Evolutionary conservation across 2,797 vertebrate genomes (phyloP), one percentile per base, ranked within the genome.

Genomic region (Takifugu ocellatus): DNA sequence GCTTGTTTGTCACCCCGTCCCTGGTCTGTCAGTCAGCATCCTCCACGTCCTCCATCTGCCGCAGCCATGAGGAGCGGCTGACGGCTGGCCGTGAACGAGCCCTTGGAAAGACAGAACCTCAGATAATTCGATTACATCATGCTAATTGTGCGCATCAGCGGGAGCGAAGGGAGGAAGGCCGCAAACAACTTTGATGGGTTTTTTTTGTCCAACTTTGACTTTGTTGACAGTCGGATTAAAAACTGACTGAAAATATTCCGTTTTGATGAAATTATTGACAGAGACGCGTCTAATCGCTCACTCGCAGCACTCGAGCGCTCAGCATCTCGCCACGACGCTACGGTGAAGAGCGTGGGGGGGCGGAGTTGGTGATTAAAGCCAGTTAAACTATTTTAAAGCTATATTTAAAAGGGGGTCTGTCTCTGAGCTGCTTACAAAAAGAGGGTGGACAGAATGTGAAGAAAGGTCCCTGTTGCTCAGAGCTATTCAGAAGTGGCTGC

Each of bases 1-100:
- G 75, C 70, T 70, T 82, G 80, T 86, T 87, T 84, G 84, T 88
- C 81, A 83, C 62, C 47, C 49, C 56, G 85, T 77, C 83, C 86
- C 82, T 83, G 82, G 79, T 66, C 82, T 83, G 85, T 84, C 88
- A 84, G 69, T 88, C 79, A 79, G 55, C 57, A 71, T 74, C 47
- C 64, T 62, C 59, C 46, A 52, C 66, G 70, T 70, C 67, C 74
- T 78, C 70, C 51, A 56, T 75, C 68, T 66, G 63, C 70, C 63
- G 64, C 65, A 51, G 59, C 63, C 52, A 68, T 59, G 25, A 55
- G 68, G 68, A 61, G 39, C 53, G 54, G 50, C 51, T 25, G 47
- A 75, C 56, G 49, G 42, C 48, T 56, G 73, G 57, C 75, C 61
- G 43, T 66, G 63, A 70, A 59, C 68, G 49, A 66, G 75, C 27